Conservation (phyloP, 2,888 invertebrate species). For the Drosophila mimetica region DNA sequence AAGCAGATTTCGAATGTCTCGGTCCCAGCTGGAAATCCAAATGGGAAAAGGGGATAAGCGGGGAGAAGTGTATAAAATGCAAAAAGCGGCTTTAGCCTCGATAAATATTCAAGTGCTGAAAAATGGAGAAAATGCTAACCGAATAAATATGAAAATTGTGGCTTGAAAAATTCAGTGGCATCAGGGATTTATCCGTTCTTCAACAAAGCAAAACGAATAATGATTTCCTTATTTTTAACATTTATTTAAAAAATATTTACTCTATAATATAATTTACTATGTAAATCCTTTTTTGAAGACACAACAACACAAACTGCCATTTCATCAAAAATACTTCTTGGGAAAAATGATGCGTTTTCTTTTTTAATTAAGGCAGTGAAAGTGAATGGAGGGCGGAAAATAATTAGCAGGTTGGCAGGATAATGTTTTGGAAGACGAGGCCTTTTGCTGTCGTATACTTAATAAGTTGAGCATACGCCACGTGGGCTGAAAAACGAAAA, state of each 20-base stretch:
- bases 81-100: constrained; percentile 23
- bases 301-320: background rate
- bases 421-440: constrained; percentile 9
- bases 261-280: too few species aligned
- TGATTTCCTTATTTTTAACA: background rate
- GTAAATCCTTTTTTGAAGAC: too few species aligned
- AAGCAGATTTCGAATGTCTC: constrained; percentile 25
- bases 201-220: too few species aligned
- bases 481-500: constrained; percentile 38
- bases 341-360: background rate
- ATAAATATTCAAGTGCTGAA: constrained; percentile 44
- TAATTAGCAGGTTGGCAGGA: constrained; percentile 56
- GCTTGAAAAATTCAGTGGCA: constrained; percentile 10
- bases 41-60: background rate
- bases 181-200: too few species aligned
- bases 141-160: constrained; percentile 25
- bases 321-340: too few species aligned
- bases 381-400: constrained; percentile 38
- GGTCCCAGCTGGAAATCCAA: constrained; percentile 15
- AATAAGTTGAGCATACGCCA: constrained; percentile 56
- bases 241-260: background rate
- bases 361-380: constrained; percentile 58
- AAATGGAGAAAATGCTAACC: constrained; percentile 12
- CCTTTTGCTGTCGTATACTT: constrained; percentile 35
- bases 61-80: constrained; percentile 22